These are phyloP conservation scores for Desoria tigrina DNA, from an alignment of 2,888 invertebrate species.

Conservation along the genomic window DNA sequence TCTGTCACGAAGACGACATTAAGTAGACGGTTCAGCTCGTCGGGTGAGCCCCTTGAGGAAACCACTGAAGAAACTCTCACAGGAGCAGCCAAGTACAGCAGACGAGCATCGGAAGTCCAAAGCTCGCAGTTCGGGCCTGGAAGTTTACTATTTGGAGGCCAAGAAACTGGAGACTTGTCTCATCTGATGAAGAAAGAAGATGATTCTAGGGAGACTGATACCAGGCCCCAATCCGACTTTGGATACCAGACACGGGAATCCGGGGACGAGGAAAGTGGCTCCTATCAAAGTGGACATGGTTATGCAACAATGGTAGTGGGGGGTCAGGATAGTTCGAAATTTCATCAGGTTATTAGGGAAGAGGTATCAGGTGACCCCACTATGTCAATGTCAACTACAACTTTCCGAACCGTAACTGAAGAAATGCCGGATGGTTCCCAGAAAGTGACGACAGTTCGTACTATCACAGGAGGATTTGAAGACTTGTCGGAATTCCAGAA, in stretches of 20 bases:
- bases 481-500: too few species aligned
- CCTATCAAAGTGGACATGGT: not conserved
- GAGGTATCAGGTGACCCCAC: too few species aligned
- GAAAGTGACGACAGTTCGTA: too few species aligned
- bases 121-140: not conserved
- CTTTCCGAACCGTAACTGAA: too few species aligned
- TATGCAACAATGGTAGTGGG: not conserved
- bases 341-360: too few species aligned
- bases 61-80: slow-evolving; percentile 5
- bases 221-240: slow-evolving; percentile 6
- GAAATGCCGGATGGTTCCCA: too few species aligned
- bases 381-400: too few species aligned
- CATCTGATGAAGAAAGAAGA: not conserved
- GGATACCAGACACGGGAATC: slow-evolving; percentile 19
- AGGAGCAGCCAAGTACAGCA: slow-evolving; percentile 19
- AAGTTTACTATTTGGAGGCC: too few species aligned
- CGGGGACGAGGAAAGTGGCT: slow-evolving; percentile 15
- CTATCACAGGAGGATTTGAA: too few species aligned
- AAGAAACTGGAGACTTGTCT: too few species aligned
- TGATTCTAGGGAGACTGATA: too few species aligned
- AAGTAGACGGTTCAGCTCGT: slow-evolving; percentile 39
- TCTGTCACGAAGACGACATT: slow-evolving; percentile 42
- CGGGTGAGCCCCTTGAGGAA: slow-evolving; percentile 28
- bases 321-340: too few species aligned
- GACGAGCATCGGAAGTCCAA: slow-evolving; percentile 23